Percentiles rank a stretch among this genome's conserved stretches.
These are phyloP conservation scores for Embidobia sp. DNA, from an alignment of 2,888 invertebrate genomes.

Conservation along the genomic window DNA sequence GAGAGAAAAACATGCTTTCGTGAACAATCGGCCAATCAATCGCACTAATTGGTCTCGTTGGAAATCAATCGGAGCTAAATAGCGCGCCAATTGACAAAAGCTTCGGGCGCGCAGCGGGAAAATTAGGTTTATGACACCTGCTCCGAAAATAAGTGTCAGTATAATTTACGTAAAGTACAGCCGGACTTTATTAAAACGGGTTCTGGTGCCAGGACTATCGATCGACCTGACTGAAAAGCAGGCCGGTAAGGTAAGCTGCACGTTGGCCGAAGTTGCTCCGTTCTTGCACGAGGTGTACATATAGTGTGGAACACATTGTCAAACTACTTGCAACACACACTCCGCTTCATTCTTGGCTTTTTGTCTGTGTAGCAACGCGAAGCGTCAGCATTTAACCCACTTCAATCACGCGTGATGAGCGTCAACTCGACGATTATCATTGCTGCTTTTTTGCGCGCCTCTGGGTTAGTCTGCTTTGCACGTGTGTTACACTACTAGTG, in stretches of 20 bases:
- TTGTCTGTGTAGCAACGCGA: conserved; percentile 27
- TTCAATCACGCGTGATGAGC: conserved; percentile 24
- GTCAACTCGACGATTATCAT: conserved; percentile 34
- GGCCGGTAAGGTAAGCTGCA: conserved; percentile 78
- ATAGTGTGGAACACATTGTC: conserved; percentile 18
- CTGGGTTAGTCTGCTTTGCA: conserved; percentile 27
- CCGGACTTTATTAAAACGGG: conserved; percentile 71
- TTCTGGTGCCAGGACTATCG: conserved; percentile 75
- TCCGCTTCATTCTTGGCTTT: conserved; percentile 51
- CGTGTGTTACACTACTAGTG: conserved; percentile 7
- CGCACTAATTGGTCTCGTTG: conserved; percentile 11
- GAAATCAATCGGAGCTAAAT: conserved; percentile 8
- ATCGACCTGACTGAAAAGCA: conserved; percentile 74
- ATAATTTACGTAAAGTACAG: conserved; percentile 66
- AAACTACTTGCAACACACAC: conserved; percentile 37
- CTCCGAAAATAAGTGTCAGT: conserved; percentile 47
- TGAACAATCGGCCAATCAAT: not conserved
- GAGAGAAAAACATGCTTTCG: conserved; percentile 1
- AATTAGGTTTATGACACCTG: conserved; percentile 56
- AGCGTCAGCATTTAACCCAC: conserved; percentile 49
- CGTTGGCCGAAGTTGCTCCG: conserved; percentile 70
- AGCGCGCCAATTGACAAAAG: conserved; percentile 12
- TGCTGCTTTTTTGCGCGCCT: conserved; percentile 34
- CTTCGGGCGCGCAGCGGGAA: conserved; percentile 9
- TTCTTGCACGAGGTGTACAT: conserved; percentile 62